Evolutionary conservation across 2,113 vertebrate species (phyloP), one percentile per base, ranked within the genome.

Genomic region (Bolborhynchus lineola): DNA sequence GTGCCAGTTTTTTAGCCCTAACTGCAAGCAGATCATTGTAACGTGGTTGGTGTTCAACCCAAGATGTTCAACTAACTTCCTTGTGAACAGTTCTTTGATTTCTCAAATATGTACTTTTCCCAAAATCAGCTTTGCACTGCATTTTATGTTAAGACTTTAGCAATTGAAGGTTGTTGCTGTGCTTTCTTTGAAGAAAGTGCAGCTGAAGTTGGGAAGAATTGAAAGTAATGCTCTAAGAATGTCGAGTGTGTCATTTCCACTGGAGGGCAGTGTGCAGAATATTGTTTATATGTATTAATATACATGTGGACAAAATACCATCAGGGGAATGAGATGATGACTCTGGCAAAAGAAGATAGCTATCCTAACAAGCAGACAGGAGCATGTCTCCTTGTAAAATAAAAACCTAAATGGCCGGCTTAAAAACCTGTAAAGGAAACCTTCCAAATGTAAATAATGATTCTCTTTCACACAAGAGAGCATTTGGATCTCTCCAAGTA

Each of bases 221-320:
- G 13, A 74, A 71, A 80, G 33, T 68, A 70, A n/a, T 1, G 0
- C 60, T 86, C 57, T 79, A 25, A 71, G 52, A 78, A 79, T 28
- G 33, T 63, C 26, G 37, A 41, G 47, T 13, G 2, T 52, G 16
- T 83, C 90, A 29, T 68, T 93, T 92, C 69, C 37, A 7, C 50
- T 78, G 37, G 21, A 93, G 65, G 42, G 75, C 52, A 49, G 44
- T 25, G 59, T 90, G 68, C 46, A 83, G 44, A 67, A 17, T 75
- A 31, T 83, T 92, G 52, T 92, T 91, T 81, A 62, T 65, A 41
- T 52, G 9, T 75, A n/a, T 95, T 92, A 93, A 71, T 89, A 81
- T 84, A 47, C 33, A 64, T 18, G 16, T 82, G 60, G 57, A 83
- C 35, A 59, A 82, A 87, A 72, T 85, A 42, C 44, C 41, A 35